A percentile compares a stretch with the other conserved stretches of the same genome.
phyloP scores from a whole-genome alignment of 2,113 vertebrate species.

The Bathybates hornii region DNA sequence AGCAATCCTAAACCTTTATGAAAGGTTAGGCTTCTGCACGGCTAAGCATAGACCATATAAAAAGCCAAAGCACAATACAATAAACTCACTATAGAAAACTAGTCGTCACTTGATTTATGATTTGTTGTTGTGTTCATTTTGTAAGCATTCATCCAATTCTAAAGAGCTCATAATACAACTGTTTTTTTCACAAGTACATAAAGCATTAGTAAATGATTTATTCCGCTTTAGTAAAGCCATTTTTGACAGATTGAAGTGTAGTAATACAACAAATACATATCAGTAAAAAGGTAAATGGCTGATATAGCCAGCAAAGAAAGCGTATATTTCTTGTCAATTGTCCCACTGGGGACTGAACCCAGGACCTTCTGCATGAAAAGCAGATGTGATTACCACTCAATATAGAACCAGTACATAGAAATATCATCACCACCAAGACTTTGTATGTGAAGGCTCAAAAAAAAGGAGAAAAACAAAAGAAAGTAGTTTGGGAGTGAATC shows the following conservation, averaged over 20 bases:
- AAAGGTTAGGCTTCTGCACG: not conserved
- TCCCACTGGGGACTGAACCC: conserved; percentile 33
- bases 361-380: conserved; percentile 86
- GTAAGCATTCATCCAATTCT: not conserved
- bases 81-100: not conserved
- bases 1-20: not conserved
- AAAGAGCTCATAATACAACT: not conserved
- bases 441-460: not conserved
- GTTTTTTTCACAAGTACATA: not conserved
- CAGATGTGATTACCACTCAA: not conserved
- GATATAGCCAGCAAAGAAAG: not conserved
- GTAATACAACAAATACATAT: not conserved
- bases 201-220: not conserved
- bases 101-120: not conserved
- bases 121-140: not conserved
- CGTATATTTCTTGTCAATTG: not conserved
- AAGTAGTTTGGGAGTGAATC: not conserved
- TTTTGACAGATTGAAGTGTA: not conserved
- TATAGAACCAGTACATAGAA: not conserved
- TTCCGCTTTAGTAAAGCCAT: not conserved
- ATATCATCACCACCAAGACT: not conserved
- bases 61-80: not conserved
- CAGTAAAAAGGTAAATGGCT: not conserved
- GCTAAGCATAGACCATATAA: not conserved
- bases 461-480: not conserved